Evolutionary conservation across 2,797 vertebrate species (phyloP), one percentile per base, ranked within the genome.

Genomic region (Lates japonicus): DNA sequence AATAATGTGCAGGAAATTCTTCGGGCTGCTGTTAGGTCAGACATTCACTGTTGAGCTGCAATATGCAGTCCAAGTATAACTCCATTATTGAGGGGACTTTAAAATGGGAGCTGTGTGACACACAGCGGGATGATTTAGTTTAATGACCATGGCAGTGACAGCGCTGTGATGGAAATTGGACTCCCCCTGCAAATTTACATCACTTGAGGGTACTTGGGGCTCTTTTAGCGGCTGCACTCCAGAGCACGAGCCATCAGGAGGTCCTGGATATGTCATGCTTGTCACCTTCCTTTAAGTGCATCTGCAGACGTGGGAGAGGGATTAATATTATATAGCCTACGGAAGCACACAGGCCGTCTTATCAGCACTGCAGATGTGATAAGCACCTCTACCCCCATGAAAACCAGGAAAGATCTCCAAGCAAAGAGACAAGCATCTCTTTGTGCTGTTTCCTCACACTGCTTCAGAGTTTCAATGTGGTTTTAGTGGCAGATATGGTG

Each of bases 251-350:
- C 93, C 95, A 93, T 96, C 95, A 95, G 94, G 94, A 95, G 95
- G 95, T 95, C 95, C 95, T 95, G 95, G 94, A 95, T 96, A 92
- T 96, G 95, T 95, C 95, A 95, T 91, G 94, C 94, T 93, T 95
- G 95, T 96, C 95, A 95, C 94, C 95, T 95, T 94, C 88, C 94
- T 95, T 95, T 96, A 96, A 96, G 93, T 95, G 93, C 90, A 93
- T 94, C 90, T 89, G 92, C 90, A 92, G 90, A 94, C 90, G 93
- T 95, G 95, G 94, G 93, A 93, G 94, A 93, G 81, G 94, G 94
- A 96, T 96, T 95, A 96, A 96, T 96, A 96, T 95, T 96, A 94
- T 94, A 95, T 95, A 92, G 95, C 95, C 95, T 93, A 89, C 90
- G 93, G 95, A 95, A 92, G 92, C 90, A 88, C 79, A 90, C 83